Evolutionary conservation across 2,888 invertebrate genomes (phyloP).

Genomic region (Acholoe squamosa): DNA sequence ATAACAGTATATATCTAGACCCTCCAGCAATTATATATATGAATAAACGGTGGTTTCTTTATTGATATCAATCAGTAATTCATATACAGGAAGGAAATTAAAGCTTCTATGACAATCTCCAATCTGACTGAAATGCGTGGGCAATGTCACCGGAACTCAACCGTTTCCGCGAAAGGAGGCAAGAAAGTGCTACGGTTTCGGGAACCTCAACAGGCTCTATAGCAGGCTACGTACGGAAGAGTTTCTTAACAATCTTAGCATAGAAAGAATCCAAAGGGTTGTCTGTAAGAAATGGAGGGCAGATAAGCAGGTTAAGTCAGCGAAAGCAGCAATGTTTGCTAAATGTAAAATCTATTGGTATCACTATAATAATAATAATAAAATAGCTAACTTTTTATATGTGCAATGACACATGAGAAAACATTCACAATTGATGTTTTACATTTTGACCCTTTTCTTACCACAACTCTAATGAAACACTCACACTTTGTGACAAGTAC

Average conservation of each 20-base stretch:
- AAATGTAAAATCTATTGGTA: background rate
- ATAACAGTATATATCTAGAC: too few species aligned
- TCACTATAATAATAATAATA: background rate
- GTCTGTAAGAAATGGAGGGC: background rate
- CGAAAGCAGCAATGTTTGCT: background rate
- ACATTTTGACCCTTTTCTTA: background rate
- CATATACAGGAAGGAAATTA: too few species aligned
- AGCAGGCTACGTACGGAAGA: conserved; percentile 42
- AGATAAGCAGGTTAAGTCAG: background rate
- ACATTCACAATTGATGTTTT: background rate
- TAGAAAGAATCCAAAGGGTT: conserved; percentile 28
- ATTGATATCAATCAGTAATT: too few species aligned
- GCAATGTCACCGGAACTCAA: too few species aligned
- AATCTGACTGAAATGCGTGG: too few species aligned
- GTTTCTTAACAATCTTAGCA: conserved; percentile 32
- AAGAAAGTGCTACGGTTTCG: too few species aligned
- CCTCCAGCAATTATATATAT: too few species aligned
- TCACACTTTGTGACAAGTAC: too few species aligned
- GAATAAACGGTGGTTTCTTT: too few species aligned
- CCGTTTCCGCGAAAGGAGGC: too few species aligned
- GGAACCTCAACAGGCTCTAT: too few species aligned
- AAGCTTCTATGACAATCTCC: too few species aligned
- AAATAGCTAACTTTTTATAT: background rate
- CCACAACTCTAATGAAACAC: background rate
- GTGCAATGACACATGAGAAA: background rate